These are phyloP conservation scores for Cistogaster globosa DNA, from an alignment of 2,888 invertebrate species.

Conservation along the genomic window DNA sequence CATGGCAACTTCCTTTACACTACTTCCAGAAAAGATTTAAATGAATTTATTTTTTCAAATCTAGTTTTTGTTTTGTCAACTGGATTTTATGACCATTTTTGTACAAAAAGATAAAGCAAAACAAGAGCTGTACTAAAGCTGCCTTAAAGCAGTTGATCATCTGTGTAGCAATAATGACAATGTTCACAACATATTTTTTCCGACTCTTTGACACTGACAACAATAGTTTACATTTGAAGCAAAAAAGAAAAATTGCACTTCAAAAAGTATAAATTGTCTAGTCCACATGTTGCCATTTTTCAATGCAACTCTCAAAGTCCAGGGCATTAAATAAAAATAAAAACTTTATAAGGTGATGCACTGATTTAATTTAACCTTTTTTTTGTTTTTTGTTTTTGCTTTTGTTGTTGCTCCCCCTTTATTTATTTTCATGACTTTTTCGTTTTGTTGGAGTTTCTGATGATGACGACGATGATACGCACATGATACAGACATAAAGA, in stretches of 20 bases:
- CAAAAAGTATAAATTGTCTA: conserved; percentile 46
- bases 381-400: conserved; percentile 3
- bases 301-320: conserved; percentile 3
- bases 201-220: conserved; percentile 48
- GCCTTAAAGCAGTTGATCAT: conserved; percentile 26
- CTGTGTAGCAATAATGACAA: conserved; percentile 44
- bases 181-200: conserved; percentile 4
- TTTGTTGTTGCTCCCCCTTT: conserved; percentile 16
- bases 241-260: conserved; percentile 35
- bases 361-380: conserved; percentile 58
- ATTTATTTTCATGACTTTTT: conserved; percentile 21
- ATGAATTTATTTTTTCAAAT: conserved; percentile 23
- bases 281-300: conserved; percentile 54
- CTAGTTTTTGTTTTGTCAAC: conserved; percentile 23
- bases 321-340: conserved; percentile 22
- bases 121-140: conserved; percentile 9
- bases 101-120: not conserved
- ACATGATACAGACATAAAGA: conserved; percentile 67
- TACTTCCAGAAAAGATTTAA: conserved; percentile 44
- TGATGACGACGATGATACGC: conserved; percentile 20
- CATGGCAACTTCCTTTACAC: not conserved
- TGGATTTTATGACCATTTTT: conserved; percentile 39
- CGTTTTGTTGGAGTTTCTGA: conserved; percentile 8
- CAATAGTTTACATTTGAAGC: conserved; percentile 34
- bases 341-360: conserved; percentile 55